A percentile compares a stretch with the other conserved stretches of the same genome.
phyloP scores from a whole-genome alignment of 2,888 invertebrate genomes.

The Nomada ferruginata region DNA sequence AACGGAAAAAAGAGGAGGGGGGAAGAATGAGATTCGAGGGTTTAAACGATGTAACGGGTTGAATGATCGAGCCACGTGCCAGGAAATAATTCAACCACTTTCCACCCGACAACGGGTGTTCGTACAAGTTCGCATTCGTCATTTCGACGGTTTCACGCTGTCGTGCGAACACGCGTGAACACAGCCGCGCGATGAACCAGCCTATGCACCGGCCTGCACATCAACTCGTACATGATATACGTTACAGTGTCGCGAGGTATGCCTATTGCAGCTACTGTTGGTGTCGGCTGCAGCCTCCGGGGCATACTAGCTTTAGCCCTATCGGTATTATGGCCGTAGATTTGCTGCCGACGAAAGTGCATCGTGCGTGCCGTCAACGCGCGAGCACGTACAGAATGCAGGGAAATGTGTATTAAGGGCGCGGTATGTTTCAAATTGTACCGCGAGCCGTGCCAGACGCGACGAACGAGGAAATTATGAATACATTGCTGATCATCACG shows the following conservation, averaged over 20 bases:
- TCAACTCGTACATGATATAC: conserved; percentile 50
- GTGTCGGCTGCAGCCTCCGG: background rate
- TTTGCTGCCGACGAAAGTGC: background rate
- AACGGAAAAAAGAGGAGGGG: background rate
- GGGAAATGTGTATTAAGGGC: background rate
- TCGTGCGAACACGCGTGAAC: conserved; percentile 33
- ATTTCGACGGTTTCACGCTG: conserved; percentile 58
- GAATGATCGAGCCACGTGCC: conserved; percentile 37
- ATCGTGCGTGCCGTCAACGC: background rate
- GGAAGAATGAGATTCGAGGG: background rate
- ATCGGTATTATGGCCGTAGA: background rate
- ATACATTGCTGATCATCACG: too few species aligned
- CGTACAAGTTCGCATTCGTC: conserved; percentile 46
- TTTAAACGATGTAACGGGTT: background rate
- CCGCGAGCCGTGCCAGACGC: too few species aligned
- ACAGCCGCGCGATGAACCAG: conserved; percentile 39
- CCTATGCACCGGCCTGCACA: conserved; percentile 26
- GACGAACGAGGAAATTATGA: too few species aligned
- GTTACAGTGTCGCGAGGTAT: conserved; percentile 42
- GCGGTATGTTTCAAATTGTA: too few species aligned
- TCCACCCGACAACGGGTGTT: conserved; percentile 34
- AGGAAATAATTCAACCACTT: conserved; percentile 64
- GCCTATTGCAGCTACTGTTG: background rate
- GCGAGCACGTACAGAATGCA: background rate
- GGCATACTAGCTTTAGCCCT: background rate